These are phyloP conservation scores for Polydrusus tereticollis DNA, from an alignment of 2,888 invertebrate species.

Conservation along the genomic window DNA sequence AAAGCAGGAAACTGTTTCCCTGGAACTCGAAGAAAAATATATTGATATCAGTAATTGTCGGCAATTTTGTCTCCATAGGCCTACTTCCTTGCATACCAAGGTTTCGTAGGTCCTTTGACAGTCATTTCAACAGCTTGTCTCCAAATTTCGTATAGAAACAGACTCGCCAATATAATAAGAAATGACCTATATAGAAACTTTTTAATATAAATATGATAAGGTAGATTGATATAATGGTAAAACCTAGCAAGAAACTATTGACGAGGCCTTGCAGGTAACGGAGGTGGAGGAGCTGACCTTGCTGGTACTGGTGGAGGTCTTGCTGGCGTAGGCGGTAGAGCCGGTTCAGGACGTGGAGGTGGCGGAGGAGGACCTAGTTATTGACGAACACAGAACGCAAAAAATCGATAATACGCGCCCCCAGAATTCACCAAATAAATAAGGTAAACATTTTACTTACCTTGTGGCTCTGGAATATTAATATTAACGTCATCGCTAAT, in stretches of 20 bases:
- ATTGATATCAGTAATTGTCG: not conserved
- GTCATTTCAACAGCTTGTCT: constrained; percentile 35
- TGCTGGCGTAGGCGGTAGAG: constrained; percentile 73
- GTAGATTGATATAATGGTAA: constrained; percentile 20
- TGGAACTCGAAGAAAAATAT: too few species aligned
- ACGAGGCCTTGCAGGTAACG: constrained; percentile 74
- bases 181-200: constrained; percentile 39
- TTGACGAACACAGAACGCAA: not conserved
- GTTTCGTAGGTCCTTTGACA: constrained; percentile 35
- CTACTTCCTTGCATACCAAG: constrained; percentile 28
- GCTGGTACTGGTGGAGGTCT: constrained; percentile 70
- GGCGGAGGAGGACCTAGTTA: constrained; percentile 70
- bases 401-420: not conserved
- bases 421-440: not conserved
- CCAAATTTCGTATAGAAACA: constrained; percentile 40
- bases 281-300: constrained; percentile 74
- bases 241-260: constrained; percentile 38
- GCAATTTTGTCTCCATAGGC: not conserved
- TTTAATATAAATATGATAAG: constrained; percentile 36
- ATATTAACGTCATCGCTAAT: constrained; percentile 67
- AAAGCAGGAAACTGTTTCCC: too few species aligned
- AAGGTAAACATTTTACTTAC: constrained; percentile 59
- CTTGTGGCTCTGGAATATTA: constrained; percentile 70
- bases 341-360: constrained; percentile 69
- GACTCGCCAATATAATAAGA: constrained; percentile 28